Conservation (phyloP, 1,140 invertebrate species). For the Hestina assimilis region DNA sequence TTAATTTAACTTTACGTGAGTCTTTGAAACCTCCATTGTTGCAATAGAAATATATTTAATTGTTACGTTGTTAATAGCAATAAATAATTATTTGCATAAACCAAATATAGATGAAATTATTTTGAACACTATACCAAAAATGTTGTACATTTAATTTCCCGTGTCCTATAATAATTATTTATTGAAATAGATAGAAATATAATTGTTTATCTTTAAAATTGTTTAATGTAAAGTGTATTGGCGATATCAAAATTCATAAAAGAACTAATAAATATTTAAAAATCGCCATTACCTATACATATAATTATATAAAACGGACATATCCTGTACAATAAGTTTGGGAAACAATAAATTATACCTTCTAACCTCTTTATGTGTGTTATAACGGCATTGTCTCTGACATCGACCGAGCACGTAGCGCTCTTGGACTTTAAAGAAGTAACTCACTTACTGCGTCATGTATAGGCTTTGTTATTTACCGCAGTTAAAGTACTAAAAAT, state of each 20-base stretch:
- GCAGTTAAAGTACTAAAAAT: too few relatives aligned
- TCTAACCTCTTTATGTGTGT: conserved; percentile 29
- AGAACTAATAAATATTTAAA: conserved; percentile 29
- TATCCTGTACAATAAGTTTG: conserved; percentile 68
- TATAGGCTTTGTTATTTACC: not conserved
- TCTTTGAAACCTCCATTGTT: conserved; percentile 19
- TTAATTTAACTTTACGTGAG: conserved; percentile 3
- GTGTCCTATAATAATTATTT: conserved; percentile 30
- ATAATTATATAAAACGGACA: conserved; percentile 38
- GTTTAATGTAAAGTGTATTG: conserved; percentile 28
- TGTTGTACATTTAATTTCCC: conserved; percentile 57
- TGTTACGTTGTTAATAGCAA: conserved; percentile 25
- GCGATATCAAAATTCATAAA: too few relatives aligned
- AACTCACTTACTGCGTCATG: conserved; percentile 12
- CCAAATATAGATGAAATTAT: conserved; percentile 22
- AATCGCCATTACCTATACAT: conserved; percentile 36
- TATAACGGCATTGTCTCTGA: conserved; percentile 35
- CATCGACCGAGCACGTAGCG: conserved; percentile 16
- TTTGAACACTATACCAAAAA: conserved; percentile 49
- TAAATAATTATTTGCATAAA: conserved; percentile 23
- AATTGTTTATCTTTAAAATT: conserved; percentile 35
- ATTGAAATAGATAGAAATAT: conserved; percentile 33
- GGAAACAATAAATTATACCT: conserved; percentile 38
- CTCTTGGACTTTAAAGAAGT: conserved; percentile 16
- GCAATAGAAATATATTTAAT: conserved; percentile 29